These are phyloP conservation scores for Sarcophaga bullata DNA, from an alignment of 1,140 invertebrate genomes.

Conservation along the genomic window DNA sequence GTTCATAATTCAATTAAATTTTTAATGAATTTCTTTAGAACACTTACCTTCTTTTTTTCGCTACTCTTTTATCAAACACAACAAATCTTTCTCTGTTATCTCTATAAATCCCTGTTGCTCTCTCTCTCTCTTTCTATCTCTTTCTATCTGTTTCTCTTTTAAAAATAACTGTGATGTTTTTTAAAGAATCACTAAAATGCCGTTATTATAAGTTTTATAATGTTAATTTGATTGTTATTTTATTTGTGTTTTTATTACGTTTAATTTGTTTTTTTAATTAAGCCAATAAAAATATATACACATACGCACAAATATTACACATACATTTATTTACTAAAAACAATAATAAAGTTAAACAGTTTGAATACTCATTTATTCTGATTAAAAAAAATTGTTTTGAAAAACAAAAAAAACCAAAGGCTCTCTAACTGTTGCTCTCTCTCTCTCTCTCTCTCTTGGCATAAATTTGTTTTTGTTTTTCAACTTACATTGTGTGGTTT, in stretches of 20 bases:
- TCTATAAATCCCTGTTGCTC: not conserved
- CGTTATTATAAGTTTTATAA: not conserved
- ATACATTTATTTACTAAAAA: not conserved
- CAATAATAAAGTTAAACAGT: too few species aligned
- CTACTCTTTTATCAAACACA: too few species aligned
- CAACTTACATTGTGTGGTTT: too few species aligned
- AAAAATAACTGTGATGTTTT: not conserved
- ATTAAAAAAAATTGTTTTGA: not conserved
- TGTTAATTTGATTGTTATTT: not conserved
- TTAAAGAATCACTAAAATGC: not conserved
- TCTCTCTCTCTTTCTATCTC: not conserved
- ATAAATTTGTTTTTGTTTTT: not conserved
- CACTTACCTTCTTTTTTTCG: too few species aligned
- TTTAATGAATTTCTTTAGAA: too few species aligned
- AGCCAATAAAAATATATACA: not conserved
- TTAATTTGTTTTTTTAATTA: not conserved
- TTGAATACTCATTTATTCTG: not conserved
- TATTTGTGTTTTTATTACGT: not conserved
- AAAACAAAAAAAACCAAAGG: not conserved
- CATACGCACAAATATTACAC: not conserved
- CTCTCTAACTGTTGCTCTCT: too few species aligned
- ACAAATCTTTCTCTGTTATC: too few species aligned
- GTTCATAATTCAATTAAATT: too few species aligned
- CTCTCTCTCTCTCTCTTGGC: too few species aligned
- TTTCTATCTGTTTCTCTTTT: too few species aligned